Base-by-base conservation (phyloP, 2,797 vertebrate genomes). In the Phrynocephalus guinanensis region DNA sequence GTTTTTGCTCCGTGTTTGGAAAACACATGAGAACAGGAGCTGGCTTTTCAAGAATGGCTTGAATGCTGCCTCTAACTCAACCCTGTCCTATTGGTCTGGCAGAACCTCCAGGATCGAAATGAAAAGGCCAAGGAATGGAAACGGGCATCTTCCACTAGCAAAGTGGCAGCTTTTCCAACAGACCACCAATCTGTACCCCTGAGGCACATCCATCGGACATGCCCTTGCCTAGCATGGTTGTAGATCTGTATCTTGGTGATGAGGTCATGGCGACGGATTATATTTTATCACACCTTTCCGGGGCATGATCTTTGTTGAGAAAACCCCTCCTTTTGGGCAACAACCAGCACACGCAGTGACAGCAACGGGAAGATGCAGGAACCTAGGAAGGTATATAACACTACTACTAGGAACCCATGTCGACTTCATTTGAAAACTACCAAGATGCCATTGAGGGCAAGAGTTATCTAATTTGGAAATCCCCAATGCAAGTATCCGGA, bases 11-110 rank as follows among this genome's bases (percentile, higher is more conserved):
- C 88, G 84, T 89, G 2, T 75, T 86, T 68, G 38, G 86, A 80
- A 66, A 85, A 90, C 75, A 50, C 60, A 76, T 80, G 90, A 82
- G 88, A 78, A 68, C 15, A 60, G 33, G 60, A 66, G 4, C 22
- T 60, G 15, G 1, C 22, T 70, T 79, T 18, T 18, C 70, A 5
- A 16, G 16, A 77, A 30, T 33, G 22, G 22, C 20, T 7, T 8
- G 18, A 50, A n/a, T 66, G 52, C 2, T 18, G n/a, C 30, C 63
- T 38, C 22, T 10, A 33, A 48, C 6, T n/a, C 52, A 22, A 5
- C 28, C 30, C 22, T 38, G 30, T 70, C 16, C 38, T 7, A 6
- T 38, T 72, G 68, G 68, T 24, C 79, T 52, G 44, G 68, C 18
- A 50, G 1, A 24, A 26, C 5, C 75, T 24, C 63, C 67, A 85